These are phyloP conservation scores for Eriosoma lanigerum DNA, from an alignment of 1,140 invertebrate species.

Conservation along the genomic window DNA sequence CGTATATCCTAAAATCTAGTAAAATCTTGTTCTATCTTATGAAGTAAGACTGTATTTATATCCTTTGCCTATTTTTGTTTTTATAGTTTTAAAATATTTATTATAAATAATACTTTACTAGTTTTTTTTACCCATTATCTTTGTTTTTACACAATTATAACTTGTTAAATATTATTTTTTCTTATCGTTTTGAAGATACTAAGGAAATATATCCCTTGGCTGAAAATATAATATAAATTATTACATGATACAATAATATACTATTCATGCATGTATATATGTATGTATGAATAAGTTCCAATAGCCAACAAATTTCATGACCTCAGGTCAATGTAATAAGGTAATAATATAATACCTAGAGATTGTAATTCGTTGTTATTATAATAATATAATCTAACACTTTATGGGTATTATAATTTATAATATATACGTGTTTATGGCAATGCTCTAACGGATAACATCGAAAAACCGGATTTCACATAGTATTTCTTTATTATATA, in stretches of 20 bases:
- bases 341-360: slow-evolving; percentile 34
- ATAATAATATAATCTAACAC: neutral
- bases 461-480: slow-evolving; percentile 33
- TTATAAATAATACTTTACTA: too few species aligned
- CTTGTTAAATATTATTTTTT: neutral
- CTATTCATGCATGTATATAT: neutral
- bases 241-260: neutral
- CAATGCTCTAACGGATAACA: slow-evolving; percentile 21
- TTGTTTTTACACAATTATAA: too few species aligned
- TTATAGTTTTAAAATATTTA: neutral
- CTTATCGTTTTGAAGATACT: neutral
- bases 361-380: slow-evolving; percentile 46
- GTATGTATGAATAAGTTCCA: neutral
- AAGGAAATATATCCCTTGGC: neutral
- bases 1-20: too few species aligned
- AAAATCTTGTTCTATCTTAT: too few species aligned
- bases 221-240: slow-evolving; percentile 13
- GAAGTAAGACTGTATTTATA: too few species aligned
- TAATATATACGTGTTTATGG: slow-evolving; percentile 1
- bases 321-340: slow-evolving; percentile 32
- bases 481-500: neutral
- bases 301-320: slow-evolving; percentile 37
- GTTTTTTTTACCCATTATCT: neutral
- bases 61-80: too few species aligned
- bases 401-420: neutral